Evolutionary conservation across 2,888 invertebrate species (phyloP), one percentile per base, ranked within the genome.

Genomic region (Coenonympha glycerion): DNA sequence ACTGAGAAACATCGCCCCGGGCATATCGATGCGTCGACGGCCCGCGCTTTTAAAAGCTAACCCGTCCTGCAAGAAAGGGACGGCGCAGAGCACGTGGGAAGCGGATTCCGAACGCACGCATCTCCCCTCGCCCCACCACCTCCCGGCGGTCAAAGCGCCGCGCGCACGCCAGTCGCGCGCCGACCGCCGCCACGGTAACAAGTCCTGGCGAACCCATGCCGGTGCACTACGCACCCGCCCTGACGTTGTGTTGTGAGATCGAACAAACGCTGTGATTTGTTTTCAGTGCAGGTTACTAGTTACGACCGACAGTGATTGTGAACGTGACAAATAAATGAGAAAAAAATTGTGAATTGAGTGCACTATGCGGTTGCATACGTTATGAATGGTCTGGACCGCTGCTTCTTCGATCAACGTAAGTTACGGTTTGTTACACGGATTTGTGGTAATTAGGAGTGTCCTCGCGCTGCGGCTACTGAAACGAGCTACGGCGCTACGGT

Each of bases 321-420:
- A 74, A 76, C 77, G 74, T 73, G 71, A 59, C 62, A 73, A 75
- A 68, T 69, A 67, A 68, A n/a, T n/a, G n/a, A n/a, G n/a, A n/a
- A n/a, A n/a, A 42, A 48, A 72, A 67, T 78, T 71, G 81, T 79
- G 81, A 76, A 71, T 76, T 79, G 60, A 72, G 86, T 86, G 85
- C 84, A 84, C 76, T 83, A 87, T 87, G 86, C 77, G 73, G 82
- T 80, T 82, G 75, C 79, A 72, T 73, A 74, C 79, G 87, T 86
- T 79, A 87, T 87, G 87, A 87, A 86, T 87, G 87, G 87, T 81
- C 79, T 87, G 81, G 87, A 87, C 80, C 84, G 86, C 76, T 86
- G 87, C 76, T 87, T 87, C 82, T 87, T 87, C 81, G 87, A 87
- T 83, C 87, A 87, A 85, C 87, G 87, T 87, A 80, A 87, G 87